Conservation (phyloP, 2,113 vertebrate genomes). For the Microcebus griseorufus region DNA sequence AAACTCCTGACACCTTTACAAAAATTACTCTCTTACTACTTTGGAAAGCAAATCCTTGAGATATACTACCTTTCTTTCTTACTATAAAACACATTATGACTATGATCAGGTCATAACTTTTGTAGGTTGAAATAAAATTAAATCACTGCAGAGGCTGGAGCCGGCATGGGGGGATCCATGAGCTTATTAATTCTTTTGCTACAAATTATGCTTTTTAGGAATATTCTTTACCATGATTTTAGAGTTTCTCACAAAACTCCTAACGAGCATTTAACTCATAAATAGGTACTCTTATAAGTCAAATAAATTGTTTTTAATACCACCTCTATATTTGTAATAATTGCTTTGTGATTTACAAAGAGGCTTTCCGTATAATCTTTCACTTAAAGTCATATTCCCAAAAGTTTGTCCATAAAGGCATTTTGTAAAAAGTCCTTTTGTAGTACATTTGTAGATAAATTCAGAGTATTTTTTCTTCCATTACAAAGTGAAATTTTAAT, state of each 20-base stretch:
- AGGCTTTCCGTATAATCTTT: not conserved
- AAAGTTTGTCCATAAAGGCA: not conserved
- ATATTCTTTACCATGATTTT: not conserved
- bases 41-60: not conserved
- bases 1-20: not conserved
- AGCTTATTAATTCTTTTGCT: not conserved
- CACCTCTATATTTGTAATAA: not conserved
- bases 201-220: not conserved
- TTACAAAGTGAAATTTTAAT: not conserved
- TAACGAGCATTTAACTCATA: not conserved
- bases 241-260: not conserved
- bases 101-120: not conserved
- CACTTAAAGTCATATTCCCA: not conserved
- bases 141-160: not conserved
- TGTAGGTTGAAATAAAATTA: not conserved
- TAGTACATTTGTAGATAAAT: not conserved
- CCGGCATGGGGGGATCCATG: not conserved
- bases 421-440: not conserved
- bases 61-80: not conserved
- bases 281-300: not conserved
- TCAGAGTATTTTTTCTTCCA: not conserved
- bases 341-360: not conserved
- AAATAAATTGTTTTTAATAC: not conserved
- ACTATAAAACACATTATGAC: not conserved
- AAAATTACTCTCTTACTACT: not conserved